Percentiles rank a stretch among this genome's conserved stretches.
Evolutionary conservation across 2,797 vertebrate species (phyloP).

Genomic region (Loris lydekkerianus): DNA sequence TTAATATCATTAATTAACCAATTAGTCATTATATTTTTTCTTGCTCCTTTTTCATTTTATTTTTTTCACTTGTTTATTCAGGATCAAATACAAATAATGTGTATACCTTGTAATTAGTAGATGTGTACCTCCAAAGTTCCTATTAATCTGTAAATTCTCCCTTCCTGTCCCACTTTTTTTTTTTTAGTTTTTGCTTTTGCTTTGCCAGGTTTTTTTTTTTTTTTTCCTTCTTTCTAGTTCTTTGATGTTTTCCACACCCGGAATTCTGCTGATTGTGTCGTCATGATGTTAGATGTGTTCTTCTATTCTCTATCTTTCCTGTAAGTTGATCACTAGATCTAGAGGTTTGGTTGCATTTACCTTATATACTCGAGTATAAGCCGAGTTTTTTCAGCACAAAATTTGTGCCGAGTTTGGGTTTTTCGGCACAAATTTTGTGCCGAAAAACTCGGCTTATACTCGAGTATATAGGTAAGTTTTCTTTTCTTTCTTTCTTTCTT

Average conservation of each 20-base stretch:
- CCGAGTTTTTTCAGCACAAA: no score
- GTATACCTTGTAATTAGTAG: background rate
- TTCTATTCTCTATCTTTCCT: background rate
- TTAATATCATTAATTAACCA: slow-evolving; percentile 5
- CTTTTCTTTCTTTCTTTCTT: background rate
- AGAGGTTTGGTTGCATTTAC: background rate
- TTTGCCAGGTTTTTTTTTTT: background rate
- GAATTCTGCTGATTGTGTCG: background rate
- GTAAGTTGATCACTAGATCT: background rate
- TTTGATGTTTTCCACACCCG: background rate
- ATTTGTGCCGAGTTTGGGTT: no score
- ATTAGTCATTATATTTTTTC: background rate
- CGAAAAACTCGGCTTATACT: no score
- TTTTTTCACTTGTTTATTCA: slow-evolving; percentile 24
- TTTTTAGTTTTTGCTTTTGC: background rate
- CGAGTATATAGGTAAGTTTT: background rate
- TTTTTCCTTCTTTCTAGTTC: background rate
- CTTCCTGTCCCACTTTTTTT: background rate
- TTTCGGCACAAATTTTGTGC: no score
- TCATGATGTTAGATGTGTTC: background rate
- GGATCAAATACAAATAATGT: background rate
- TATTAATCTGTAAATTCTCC: background rate
- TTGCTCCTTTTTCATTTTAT: background rate
- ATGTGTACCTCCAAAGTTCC: background rate
- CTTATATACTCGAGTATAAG: no score